Evolutionary conservation across 2,113 vertebrate genomes (phyloP).

Genomic region (Sigmodon hispidus): DNA sequence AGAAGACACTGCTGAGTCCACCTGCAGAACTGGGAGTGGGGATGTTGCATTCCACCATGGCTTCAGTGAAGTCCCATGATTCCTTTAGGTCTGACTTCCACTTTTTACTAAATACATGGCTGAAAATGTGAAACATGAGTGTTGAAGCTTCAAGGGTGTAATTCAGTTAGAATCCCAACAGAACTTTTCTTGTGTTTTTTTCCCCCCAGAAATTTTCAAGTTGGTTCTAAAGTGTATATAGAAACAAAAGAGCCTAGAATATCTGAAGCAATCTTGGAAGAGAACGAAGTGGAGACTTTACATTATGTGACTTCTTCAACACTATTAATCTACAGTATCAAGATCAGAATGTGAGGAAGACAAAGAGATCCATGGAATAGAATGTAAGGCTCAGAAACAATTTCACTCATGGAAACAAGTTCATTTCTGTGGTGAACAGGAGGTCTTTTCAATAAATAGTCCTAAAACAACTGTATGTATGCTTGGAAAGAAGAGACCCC

Average conservation of each 20-base stretch:
- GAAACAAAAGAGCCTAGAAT: conserved; percentile 22
- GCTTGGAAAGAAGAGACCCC: neutral
- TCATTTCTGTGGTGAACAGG: neutral
- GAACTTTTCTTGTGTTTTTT: neutral
- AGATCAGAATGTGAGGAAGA: neutral
- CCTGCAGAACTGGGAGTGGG: neutral
- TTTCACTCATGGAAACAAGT: neutral
- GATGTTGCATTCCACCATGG: neutral
- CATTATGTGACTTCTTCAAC: neutral
- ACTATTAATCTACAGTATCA: neutral
- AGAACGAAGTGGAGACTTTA: neutral
- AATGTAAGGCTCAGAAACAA: neutral
- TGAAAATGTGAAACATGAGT: conserved; percentile 18
- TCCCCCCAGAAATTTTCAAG: neutral
- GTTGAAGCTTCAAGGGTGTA: neutral
- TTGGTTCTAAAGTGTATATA: neutral
- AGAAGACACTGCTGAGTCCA: neutral
- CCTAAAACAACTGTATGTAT: neutral
- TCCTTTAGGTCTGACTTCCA: neutral
- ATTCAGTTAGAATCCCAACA: neutral
- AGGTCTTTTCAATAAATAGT: conserved; percentile 4
- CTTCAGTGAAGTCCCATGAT: neutral
- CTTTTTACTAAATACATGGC: neutral
- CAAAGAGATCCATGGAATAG: neutral
- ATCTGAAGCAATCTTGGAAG: conserved; percentile 5